Percentiles rank a stretch among this genome's conserved stretches.
phyloP scores from a whole-genome alignment of 2,888 invertebrate species.

The Pandemis corylana region DNA sequence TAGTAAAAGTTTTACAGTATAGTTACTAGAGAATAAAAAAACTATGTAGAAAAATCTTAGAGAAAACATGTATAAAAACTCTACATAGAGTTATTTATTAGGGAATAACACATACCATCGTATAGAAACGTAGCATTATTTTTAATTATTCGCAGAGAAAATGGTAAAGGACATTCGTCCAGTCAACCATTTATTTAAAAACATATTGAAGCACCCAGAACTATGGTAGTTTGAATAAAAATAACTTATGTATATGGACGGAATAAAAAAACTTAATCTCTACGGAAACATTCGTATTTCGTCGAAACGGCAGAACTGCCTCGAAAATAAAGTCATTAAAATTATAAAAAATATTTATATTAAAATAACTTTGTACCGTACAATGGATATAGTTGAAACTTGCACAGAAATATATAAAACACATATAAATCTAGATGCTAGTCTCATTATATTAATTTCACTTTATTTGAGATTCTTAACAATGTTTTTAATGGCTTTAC shows the following conservation, averaged over 20 bases:
- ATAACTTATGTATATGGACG: constrained; percentile 31
- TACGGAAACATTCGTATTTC: constrained; percentile 4
- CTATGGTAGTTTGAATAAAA: constrained; percentile 15
- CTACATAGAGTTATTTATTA: neutral
- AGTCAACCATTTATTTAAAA: neutral
- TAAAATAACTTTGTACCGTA: constrained; percentile 40
- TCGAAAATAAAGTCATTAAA: constrained; percentile 22
- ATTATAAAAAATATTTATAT: constrained; percentile 29
- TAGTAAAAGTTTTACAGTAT: neutral
- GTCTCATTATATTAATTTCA: too few species aligned
- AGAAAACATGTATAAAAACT: constrained; percentile 19
- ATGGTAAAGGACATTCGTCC: neutral
- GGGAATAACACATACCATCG: neutral
- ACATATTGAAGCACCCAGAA: constrained; percentile 20
- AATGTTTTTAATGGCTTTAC: too few species aligned
- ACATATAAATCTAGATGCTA: neutral
- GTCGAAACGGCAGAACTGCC: neutral
- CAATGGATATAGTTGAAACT: constrained; percentile 14
- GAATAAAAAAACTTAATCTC: constrained; percentile 24
- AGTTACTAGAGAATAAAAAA: constrained; percentile 22
- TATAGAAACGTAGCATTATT: neutral
- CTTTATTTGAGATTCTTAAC: too few species aligned
- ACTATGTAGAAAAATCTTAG: constrained; percentile 1
- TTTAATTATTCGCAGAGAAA: constrained; percentile 3
- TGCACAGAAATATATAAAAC: constrained; percentile 11